Evolutionary conservation across 2,797 vertebrate genomes (phyloP).

Genomic region (Takifugu ocellatus): DNA sequence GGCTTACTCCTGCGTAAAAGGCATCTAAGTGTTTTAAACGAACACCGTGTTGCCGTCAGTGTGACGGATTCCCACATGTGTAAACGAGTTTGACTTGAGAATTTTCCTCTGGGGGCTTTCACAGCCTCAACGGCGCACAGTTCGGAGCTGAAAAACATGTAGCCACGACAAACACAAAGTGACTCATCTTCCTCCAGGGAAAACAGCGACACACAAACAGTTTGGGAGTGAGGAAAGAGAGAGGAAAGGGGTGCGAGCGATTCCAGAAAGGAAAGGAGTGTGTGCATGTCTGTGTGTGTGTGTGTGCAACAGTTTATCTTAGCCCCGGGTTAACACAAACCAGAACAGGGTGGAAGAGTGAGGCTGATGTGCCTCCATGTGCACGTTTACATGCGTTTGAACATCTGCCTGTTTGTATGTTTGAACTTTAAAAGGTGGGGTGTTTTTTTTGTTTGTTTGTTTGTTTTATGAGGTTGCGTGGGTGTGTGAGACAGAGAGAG

Average conservation of each 20-base stretch:
- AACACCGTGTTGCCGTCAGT: constrained; percentile 32
- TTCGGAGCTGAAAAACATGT: constrained; percentile 39
- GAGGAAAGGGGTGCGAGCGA: constrained; percentile 1
- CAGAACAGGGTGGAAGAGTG: constrained; percentile 39
- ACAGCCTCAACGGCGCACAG: constrained; percentile 32
- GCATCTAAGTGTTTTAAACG: constrained; percentile 10
- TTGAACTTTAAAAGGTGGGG: constrained; percentile 17
- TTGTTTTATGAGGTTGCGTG: constrained; percentile 1
- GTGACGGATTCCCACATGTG: constrained; percentile 36
- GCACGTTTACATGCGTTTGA: constrained; percentile 30
- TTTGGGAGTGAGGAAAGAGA: constrained; percentile 12
- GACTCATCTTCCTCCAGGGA: constrained; percentile 63
- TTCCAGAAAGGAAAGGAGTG: constrained; percentile 13
- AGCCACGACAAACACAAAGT: constrained; percentile 51
- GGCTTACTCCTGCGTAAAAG: neutral
- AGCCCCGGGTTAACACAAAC: constrained; percentile 58
- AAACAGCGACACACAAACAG: constrained; percentile 42
- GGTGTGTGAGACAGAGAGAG: constrained; percentile 4
- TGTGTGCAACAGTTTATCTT: constrained; percentile 49
- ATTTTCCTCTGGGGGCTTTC: constrained; percentile 37
- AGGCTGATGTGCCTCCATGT: constrained; percentile 7
- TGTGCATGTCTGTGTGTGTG: constrained; percentile 22
- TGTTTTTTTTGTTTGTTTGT: constrained; percentile 3
- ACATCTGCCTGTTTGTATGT: constrained; percentile 48
- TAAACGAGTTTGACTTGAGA: constrained; percentile 37